A percentile compares a stretch with the other conserved stretches of the same genome.
These are phyloP conservation scores for Notospermus geniculatus DNA, from an alignment of 1,140 invertebrate genomes.

Conservation along the genomic window DNA sequence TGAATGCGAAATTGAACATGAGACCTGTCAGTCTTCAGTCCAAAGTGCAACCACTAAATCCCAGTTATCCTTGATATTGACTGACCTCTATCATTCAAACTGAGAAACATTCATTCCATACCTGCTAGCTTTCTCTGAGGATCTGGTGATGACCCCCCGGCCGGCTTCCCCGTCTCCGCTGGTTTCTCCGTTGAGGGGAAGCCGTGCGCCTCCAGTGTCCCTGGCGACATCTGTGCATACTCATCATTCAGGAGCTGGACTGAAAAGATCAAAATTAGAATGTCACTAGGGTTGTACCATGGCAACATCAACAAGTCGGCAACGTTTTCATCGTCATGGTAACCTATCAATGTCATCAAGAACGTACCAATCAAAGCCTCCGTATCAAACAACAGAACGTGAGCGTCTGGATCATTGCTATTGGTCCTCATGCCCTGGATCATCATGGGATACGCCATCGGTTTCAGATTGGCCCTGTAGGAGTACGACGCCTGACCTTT, in stretches of 20 bases:
- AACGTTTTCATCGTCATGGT: not conserved
- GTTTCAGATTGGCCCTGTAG: constrained; percentile 37
- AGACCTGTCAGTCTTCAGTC: too few relatives aligned
- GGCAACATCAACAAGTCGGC: not conserved
- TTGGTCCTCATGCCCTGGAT: constrained; percentile 93
- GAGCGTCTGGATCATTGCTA: constrained; percentile 91
- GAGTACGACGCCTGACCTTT: constrained; percentile 18
- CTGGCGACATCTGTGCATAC: constrained; percentile 89
- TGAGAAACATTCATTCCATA: too few relatives aligned
- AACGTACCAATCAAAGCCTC: constrained; percentile 85
- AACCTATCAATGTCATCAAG: constrained; percentile 22
- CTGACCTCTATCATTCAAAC: too few relatives aligned
- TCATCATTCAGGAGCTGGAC: constrained; percentile 93
- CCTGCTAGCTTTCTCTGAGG: constrained; percentile 29
- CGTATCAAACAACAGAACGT: constrained; percentile 97
- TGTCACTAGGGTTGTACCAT: not conserved
- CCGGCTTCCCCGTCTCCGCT: constrained; percentile 57
- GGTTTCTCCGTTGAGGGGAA: constrained; percentile 65
- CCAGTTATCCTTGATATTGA: too few relatives aligned
- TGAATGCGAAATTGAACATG: too few relatives aligned
- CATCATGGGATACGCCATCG: constrained; percentile 64
- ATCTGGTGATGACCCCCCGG: constrained; percentile 81
- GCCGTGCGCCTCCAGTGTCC: constrained; percentile 84
- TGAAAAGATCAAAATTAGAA: constrained; percentile 40
- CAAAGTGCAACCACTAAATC: too few relatives aligned